Conservation (phyloP, 1,140 invertebrate genomes). For the Mamestra configurata region DNA sequence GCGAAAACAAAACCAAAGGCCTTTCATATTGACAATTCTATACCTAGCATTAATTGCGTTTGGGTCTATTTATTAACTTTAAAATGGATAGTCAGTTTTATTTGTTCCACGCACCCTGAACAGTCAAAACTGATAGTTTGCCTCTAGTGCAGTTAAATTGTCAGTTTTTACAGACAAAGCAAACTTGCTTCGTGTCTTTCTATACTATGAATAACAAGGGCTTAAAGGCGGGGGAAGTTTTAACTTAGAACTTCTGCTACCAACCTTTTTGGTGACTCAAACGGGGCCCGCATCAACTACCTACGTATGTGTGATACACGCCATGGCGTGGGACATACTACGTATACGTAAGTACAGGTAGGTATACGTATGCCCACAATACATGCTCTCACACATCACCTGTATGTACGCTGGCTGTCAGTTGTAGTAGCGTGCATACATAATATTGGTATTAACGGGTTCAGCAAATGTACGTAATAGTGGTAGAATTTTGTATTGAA, state of each 20-base stretch:
- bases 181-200: too few species aligned
- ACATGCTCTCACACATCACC: slow-evolving; percentile 29
- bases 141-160: too few species aligned
- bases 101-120: too few species aligned
- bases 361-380: slow-evolving; percentile 4
- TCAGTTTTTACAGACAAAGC: too few species aligned
- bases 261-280: background rate
- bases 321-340: background rate
- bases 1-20: too few species aligned
- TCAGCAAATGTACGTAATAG: slow-evolving; percentile 9
- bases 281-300: slow-evolving; percentile 18
- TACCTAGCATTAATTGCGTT: too few species aligned
- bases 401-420: slow-evolving; percentile 27
- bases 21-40: too few species aligned
- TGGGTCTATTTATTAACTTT: too few species aligned
- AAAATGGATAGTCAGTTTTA: too few species aligned
- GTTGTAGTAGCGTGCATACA: slow-evolving; percentile 17
- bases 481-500: background rate
- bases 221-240: too few species aligned
- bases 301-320: slow-evolving; percentile 5
- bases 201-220: too few species aligned
- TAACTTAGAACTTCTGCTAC: background rate
- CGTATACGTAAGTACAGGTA: background rate
- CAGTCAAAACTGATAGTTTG: too few species aligned
- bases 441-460: slow-evolving; percentile 15